phyloP scores from a whole-genome alignment of 1,140 invertebrate genomes.

The Centruroides vittatus region DNA sequence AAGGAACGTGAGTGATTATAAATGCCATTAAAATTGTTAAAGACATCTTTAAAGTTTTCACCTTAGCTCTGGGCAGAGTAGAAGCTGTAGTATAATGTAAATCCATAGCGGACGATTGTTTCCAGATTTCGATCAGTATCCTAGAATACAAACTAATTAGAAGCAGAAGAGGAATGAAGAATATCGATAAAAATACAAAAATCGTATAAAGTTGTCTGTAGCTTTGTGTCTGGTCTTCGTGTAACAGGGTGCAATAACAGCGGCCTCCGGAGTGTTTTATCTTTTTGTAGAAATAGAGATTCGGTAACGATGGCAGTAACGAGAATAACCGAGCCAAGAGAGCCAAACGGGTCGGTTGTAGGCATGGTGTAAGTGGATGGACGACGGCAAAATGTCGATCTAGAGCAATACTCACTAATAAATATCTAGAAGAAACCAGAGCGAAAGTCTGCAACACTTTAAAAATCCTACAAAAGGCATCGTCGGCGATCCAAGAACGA shows the following conservation, averaged over 20 bases:
- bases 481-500: conserved; percentile 27
- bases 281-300: conserved; percentile 6
- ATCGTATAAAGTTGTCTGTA: conserved; percentile 10
- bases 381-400: conserved; percentile 26
- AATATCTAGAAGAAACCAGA: conserved; percentile 30
- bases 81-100: neutral
- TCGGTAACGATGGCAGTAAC: conserved; percentile 7
- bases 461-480: conserved; percentile 25
- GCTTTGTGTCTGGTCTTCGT: neutral
- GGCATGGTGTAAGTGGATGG: neutral
- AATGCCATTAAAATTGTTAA: conserved; percentile 27
- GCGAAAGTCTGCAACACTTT: conserved; percentile 30
- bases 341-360: neutral
- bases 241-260: conserved; percentile 1
- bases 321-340: conserved; percentile 5
- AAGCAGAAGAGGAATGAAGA: conserved; percentile 9
- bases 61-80: conserved; percentile 27
- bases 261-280: neutral
- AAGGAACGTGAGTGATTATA: conserved; percentile 27
- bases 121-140: conserved; percentile 10
- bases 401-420: conserved; percentile 31
- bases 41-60: conserved; percentile 32
- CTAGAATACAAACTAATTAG: conserved; percentile 5
- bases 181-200: conserved; percentile 9
- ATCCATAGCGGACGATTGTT: neutral